Evolutionary conservation across 2,797 vertebrate species (phyloP), one percentile per base, ranked within the genome.

Genomic region (Chromis chromis): DNA sequence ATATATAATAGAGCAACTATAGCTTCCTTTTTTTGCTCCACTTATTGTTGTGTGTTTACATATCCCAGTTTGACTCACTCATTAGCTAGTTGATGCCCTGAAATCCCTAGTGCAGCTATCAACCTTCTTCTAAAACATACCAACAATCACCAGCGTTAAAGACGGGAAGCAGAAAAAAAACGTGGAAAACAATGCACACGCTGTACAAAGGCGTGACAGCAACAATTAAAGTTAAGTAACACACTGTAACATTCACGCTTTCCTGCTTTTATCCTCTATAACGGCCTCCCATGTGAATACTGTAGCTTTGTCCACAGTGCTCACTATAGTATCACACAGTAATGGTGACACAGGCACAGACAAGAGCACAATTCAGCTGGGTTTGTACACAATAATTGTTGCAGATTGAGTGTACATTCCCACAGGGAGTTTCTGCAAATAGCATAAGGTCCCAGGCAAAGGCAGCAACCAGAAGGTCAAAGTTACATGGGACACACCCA

Each of bases 401-500:
- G 53, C 53, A 55, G 6, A 55, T 13, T 52, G 25, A 55, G 17
- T 28, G 10, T 28, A 24, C 52, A 27, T 14, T 27, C 24, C 52
- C 12, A 6, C 52, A 54, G 24, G 24, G 52, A 54, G 52, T 27
- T 54, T 28, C 10, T 33, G 27, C 27, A n/a, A 16, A 19, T 9
- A 56, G 54, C 28, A 21, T 31, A 28, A 55, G 52, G 16, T 25
- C 24, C 25, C 16, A 31, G 31, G 55, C 2, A 49, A 25, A 11
- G n/a, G 12, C 53, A 49, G 28, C 42, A 27, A 12, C 16, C 21
- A 25, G 40, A 24, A 10, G 52, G 42, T 46, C 40, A 72, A 56
- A 54, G 13, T 42, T 58, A 64, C 12, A 57, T 11, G 16, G 6
- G 33, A 73, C 54, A 65, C 42, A 48, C 49, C 68, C 68, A 54